Percentiles rank a stretch among this genome's conserved stretches.
These are phyloP conservation scores for Melanchra persicariae DNA, from an alignment of 2,888 invertebrate genomes.

Conservation along the genomic window DNA sequence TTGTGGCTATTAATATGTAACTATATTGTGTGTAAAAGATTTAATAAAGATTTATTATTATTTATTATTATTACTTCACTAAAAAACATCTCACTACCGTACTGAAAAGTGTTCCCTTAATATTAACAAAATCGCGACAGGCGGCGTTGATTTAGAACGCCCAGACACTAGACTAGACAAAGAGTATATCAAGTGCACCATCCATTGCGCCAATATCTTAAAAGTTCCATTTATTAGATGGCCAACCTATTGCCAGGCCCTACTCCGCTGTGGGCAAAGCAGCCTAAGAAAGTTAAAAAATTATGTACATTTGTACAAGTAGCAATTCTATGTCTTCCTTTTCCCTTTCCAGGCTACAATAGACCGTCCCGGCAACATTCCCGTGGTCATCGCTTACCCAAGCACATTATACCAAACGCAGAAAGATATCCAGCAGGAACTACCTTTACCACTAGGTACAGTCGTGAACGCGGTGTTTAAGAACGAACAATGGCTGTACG, in stretches of 20 bases:
- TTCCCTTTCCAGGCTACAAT: slow-evolving; percentile 92
- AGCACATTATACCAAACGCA: slow-evolving; percentile 94
- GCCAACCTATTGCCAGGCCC: not conserved
- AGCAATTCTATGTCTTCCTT: not conserved
- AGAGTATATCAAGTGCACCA: no score
- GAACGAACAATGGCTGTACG: slow-evolving; percentile 96
- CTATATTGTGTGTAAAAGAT: no score
- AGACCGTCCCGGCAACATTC: slow-evolving; percentile 95
- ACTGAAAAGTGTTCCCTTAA: no score
- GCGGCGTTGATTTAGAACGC: no score
- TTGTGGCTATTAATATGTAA: no score
- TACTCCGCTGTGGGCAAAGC: not conserved
- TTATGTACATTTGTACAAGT: not conserved
- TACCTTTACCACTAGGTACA: slow-evolving; percentile 94
- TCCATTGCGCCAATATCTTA: not conserved
- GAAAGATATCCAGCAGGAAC: slow-evolving; percentile 92
- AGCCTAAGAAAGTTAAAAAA: not conserved
- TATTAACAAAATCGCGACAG: no score
- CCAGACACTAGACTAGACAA: no score
- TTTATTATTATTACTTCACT: no score
- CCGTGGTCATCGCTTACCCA: slow-evolving; percentile 95
- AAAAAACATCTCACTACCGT: no score
- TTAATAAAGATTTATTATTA: no score
- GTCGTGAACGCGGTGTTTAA: slow-evolving; percentile 97
- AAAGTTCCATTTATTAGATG: not conserved